phyloP scores from a whole-genome alignment of 2,888 invertebrate species.

The Diachrysia chrysitis region DNA sequence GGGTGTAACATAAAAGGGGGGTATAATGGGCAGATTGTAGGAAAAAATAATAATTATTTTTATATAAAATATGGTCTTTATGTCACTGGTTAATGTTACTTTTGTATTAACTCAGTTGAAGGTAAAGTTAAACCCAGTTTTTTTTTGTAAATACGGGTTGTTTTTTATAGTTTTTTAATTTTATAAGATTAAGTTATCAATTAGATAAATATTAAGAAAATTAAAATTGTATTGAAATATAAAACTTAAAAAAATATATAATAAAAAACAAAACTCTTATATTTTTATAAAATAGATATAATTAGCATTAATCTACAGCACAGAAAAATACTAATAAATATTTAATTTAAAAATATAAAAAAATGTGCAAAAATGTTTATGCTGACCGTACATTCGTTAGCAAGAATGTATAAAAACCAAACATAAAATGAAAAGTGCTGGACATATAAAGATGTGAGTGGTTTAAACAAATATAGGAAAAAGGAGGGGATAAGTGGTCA shows the following conservation, averaged over 20 bases:
- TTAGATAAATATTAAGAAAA: too few species aligned
- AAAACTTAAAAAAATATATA: background rate
- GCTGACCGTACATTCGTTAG: slow-evolving; percentile 40
- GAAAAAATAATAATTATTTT: background rate
- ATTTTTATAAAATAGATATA: slow-evolving; percentile 1
- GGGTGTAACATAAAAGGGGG: slow-evolving; percentile 52
- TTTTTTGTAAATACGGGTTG: too few species aligned
- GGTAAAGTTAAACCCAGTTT: too few species aligned
- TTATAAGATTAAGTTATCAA: too few species aligned
- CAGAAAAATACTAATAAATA: slow-evolving; percentile 29
- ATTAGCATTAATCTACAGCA: slow-evolving; percentile 49
- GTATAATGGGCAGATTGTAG: slow-evolving; percentile 31
- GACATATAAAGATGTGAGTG: slow-evolving; percentile 48
- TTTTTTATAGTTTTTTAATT: too few species aligned
- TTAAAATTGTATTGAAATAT: too few species aligned
- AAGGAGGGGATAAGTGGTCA: slow-evolving; percentile 53
- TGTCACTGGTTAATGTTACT: too few species aligned
- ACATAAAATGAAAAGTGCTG: slow-evolving; percentile 54
- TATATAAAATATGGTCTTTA: too few species aligned
- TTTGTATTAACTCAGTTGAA: too few species aligned
- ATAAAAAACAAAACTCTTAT: background rate
- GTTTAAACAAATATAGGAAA: slow-evolving; percentile 53
- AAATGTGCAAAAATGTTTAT: slow-evolving; percentile 44
- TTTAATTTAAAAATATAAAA: slow-evolving; percentile 23
- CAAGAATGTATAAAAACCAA: slow-evolving; percentile 39